Percentiles rank a stretch among this genome's conserved stretches.
Evolutionary conservation across 2,797 vertebrate species (phyloP).

Genomic region (Crocodylus rhombifer): DNA sequence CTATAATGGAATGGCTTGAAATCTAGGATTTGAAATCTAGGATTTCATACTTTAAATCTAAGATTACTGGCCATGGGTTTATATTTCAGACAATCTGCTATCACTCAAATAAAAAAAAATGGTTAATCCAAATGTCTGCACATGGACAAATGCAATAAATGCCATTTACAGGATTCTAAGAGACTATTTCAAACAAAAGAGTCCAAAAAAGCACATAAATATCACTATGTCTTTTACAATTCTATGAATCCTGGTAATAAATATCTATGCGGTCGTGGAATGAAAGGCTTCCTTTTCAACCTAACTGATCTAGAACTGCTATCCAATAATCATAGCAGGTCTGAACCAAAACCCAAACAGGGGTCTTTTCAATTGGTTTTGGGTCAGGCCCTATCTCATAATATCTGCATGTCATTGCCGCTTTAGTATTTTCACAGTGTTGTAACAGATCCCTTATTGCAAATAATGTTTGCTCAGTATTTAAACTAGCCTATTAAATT

Average conservation of each 20-base stretch:
- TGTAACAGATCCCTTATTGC: neutral
- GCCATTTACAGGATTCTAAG: slow-evolving; percentile 20
- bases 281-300: neutral
- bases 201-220: slow-evolving; percentile 30
- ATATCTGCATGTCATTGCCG: neutral
- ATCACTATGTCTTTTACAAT: neutral
- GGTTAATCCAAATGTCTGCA: slow-evolving; percentile 8
- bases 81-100: slow-evolving; percentile 19
- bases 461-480: neutral
- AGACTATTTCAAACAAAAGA: slow-evolving; percentile 27
- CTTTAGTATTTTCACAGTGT: neutral
- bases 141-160: slow-evolving; percentile 16
- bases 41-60: too few relatives aligned
- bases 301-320: neutral
- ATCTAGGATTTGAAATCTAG: neutral
- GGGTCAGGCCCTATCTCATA: neutral
- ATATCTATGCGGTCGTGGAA: neutral
- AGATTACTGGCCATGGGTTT: neutral
- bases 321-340: neutral
- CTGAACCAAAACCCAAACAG: neutral
- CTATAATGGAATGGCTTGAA: slow-evolving; percentile 33
- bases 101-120: slow-evolving; percentile 43
- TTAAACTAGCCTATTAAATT: neutral
- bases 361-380: neutral
- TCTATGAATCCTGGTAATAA: neutral